A percentile compares a stretch with the other conserved stretches of the same genome.
These are phyloP conservation scores for Scomberomorus guttatus DNA, from an alignment of 2,797 vertebrate species.

Conservation along the genomic window DNA sequence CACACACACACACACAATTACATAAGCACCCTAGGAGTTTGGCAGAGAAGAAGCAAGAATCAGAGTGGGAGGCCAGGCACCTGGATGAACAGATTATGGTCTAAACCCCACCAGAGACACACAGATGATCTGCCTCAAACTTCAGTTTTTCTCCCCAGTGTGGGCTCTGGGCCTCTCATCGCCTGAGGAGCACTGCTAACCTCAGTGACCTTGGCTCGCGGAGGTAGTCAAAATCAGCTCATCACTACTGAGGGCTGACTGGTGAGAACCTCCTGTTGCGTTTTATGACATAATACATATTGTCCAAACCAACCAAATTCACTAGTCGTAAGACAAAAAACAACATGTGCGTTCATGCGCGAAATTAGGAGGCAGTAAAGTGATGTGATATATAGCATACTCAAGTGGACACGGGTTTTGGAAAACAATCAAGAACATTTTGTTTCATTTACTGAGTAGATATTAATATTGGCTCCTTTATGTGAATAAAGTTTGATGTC, in stretches of 20 bases:
- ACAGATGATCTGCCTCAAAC: slow-evolving; percentile 75
- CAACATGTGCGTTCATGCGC: neutral
- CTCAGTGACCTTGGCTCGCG: slow-evolving; percentile 68
- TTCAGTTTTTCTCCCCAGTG: slow-evolving; percentile 73
- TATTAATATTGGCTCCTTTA: slow-evolving; percentile 16
- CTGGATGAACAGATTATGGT: slow-evolving; percentile 83
- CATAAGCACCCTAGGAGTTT: slow-evolving; percentile 82
- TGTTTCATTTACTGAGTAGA: slow-evolving; percentile 25
- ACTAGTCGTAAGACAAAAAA: neutral
- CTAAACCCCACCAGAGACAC: slow-evolving; percentile 80
- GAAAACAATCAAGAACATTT: slow-evolving; percentile 33
- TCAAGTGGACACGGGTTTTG: slow-evolving; percentile 2
- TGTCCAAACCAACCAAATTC: slow-evolving; percentile 36
- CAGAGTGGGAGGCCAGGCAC: slow-evolving; percentile 81
- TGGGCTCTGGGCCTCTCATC: slow-evolving; percentile 59
- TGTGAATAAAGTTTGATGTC: slow-evolving; percentile 17
- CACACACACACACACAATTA: slow-evolving; percentile 66
- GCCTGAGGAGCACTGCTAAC: slow-evolving; percentile 63
- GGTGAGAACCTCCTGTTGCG: slow-evolving; percentile 34
- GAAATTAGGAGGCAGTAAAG: slow-evolving; percentile 18
- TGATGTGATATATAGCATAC: neutral
- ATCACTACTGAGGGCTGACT: slow-evolving; percentile 51
- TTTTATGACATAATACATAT: slow-evolving; percentile 38
- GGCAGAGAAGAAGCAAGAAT: slow-evolving; percentile 77
- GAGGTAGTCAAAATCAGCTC: slow-evolving; percentile 49